Evolutionary conservation across 2,888 invertebrate species (phyloP).

Genomic region (Schrankia costaestrigalis): DNA sequence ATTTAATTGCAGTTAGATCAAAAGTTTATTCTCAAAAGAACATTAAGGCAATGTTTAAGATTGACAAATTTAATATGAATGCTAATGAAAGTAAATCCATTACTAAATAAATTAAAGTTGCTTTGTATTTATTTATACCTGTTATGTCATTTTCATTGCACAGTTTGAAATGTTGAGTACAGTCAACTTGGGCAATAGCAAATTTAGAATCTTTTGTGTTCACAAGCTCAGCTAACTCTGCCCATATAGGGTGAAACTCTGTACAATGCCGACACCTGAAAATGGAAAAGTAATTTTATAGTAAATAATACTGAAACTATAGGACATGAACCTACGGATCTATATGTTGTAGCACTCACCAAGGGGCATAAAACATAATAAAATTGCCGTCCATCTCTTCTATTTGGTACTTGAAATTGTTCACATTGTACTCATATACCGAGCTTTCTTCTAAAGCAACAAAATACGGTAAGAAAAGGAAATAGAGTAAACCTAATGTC

Average conservation of each 20-base stretch:
- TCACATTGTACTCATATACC: slow-evolving; percentile 79
- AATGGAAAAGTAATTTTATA: slow-evolving; percentile 10
- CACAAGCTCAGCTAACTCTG: slow-evolving; percentile 85
- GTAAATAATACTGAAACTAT: neutral
- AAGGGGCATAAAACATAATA: slow-evolving; percentile 89
- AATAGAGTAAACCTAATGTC: slow-evolving; percentile 34
- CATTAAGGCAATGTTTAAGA: too few species aligned
- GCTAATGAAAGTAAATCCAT: too few species aligned
- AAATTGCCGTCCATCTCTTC: slow-evolving; percentile 85
- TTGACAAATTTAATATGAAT: too few species aligned
- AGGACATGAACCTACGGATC: neutral
- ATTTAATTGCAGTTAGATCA: too few species aligned
- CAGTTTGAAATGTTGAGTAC: slow-evolving; percentile 84
- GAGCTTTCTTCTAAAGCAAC: slow-evolving; percentile 84
- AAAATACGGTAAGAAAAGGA: slow-evolving; percentile 78
- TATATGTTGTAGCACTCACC: slow-evolving; percentile 76
- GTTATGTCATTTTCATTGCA: slow-evolving; percentile 89
- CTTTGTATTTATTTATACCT: slow-evolving; percentile 56
- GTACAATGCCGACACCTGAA: slow-evolving; percentile 93
- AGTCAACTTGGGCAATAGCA: slow-evolving; percentile 89
- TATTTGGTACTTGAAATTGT: slow-evolving; percentile 82
- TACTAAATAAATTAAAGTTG: too few species aligned
- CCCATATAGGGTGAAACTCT: slow-evolving; percentile 87
- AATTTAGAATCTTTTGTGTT: slow-evolving; percentile 84
- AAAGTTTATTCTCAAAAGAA: too few species aligned